Conservation (phyloP, 2,888 invertebrate species). For the Dyspetes luteomarginatus region DNA sequence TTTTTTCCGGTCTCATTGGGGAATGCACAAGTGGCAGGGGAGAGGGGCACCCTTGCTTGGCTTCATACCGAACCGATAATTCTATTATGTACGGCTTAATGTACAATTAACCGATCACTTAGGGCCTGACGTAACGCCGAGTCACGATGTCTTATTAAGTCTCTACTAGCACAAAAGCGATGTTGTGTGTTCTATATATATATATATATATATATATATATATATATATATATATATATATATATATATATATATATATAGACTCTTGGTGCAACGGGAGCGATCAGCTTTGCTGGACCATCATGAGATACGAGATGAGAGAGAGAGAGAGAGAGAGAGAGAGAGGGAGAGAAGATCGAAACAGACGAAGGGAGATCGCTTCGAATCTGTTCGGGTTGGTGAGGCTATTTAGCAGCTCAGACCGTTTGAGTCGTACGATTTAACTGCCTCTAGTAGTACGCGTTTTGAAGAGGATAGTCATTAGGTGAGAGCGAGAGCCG, state of each 20-base stretch:
- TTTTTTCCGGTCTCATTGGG: neutral
- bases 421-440: slow-evolving; percentile 61
- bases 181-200: slow-evolving; percentile 26
- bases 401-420: slow-evolving; percentile 60
- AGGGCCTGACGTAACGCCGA: slow-evolving; percentile 81
- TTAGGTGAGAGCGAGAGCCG: slow-evolving; percentile 62
- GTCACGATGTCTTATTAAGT: slow-evolving; percentile 83
- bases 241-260: too few species aligned
- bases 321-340: slow-evolving; percentile 30
- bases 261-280: slow-evolving; percentile 59
- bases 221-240: too few species aligned
- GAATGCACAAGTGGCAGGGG: slow-evolving; percentile 40
- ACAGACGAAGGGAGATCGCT: slow-evolving; percentile 35
- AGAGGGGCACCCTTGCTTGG: slow-evolving; percentile 41
- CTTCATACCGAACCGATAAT: slow-evolving; percentile 75
- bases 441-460: slow-evolving; percentile 64
- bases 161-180: slow-evolving; percentile 72
- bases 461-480: slow-evolving; percentile 64
- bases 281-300: slow-evolving; percentile 57
- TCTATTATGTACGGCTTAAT: slow-evolving; percentile 83
- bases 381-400: slow-evolving; percentile 54
- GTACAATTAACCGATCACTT: slow-evolving; percentile 83
- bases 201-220: too few species aligned
- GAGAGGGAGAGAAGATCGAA: slow-evolving; percentile 20
- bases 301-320: slow-evolving; percentile 46